phyloP scores from a whole-genome alignment of 2,113 vertebrate genomes.

The Gulo gulo region DNA sequence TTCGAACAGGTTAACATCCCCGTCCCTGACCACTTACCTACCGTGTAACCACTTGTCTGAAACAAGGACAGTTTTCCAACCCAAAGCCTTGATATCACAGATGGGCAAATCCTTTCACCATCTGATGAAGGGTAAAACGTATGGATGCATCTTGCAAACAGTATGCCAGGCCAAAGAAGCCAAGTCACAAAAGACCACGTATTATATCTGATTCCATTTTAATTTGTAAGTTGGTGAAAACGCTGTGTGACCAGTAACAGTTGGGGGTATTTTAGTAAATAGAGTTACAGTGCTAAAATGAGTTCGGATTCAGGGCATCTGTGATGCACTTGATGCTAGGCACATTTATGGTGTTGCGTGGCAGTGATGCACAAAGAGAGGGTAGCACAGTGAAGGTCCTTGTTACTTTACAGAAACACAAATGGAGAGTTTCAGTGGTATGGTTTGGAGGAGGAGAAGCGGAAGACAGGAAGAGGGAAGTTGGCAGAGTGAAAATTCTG shows the following conservation, averaged over 20 bases:
- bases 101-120: neutral
- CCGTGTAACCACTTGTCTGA: neutral
- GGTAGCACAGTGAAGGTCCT: neutral
- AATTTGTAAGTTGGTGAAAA: neutral
- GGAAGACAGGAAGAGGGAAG: neutral
- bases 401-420: neutral
- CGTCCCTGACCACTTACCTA: neutral
- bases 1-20: neutral
- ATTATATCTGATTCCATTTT: neutral
- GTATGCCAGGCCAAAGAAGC: neutral
- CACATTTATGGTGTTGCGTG: too few species aligned
- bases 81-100: neutral
- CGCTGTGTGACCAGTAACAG: neutral
- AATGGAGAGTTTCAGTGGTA: neutral
- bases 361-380: neutral
- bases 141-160: neutral
- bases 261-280: too few species aligned
- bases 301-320: neutral
- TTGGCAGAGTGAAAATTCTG: neutral
- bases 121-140: neutral
- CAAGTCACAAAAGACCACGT: neutral
- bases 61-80: neutral
- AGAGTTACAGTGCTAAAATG: neutral
- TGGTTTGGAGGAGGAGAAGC: neutral
- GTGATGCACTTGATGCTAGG: rapidly evolving